Evolutionary conservation across 1,140 invertebrate species (phyloP), one percentile per base, ranked within the genome.

Genomic region (Lasaia peninsularis): DNA sequence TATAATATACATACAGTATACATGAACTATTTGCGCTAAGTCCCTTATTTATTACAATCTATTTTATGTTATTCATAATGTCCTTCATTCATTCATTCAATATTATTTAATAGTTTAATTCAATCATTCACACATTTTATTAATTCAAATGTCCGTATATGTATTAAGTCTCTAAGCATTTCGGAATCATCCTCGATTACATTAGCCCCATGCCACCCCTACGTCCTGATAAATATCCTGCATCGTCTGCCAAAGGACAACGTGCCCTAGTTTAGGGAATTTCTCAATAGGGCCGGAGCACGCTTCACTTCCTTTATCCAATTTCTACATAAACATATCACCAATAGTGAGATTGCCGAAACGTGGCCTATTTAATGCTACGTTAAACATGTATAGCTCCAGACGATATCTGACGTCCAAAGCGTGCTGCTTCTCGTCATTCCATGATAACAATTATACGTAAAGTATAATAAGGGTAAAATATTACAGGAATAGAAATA

Each of bases 311-410:
- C 18, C 44, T 48, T 48, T 21, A 48, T 48, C 20, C 8, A 21
- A 48, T 48, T 48, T 44, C 11, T 44, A 48, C 20, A 48, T 48
- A 48, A 48, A 48, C 44, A 48, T 48, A 48, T 48, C 44, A 21
- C 44, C 20, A 48, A 28, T 28, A 28, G 24, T 4, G 24, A 48
- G 44, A 48, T 48, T 48, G 44, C 20, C 44, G 44, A 48, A 48
- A 48, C 44, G 18, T 48, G 65, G 28, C 60, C 67, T 52, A 73
- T 52, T 73, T 70, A 64, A 60, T 67, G 67, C 35, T 62, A 60
- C 62, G 63, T 60, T 73, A 61, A 67, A 61, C 62, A 65, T 63
- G 58, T 62, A 62, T 56, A 35, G 63, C 24, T 40, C 58, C 18
- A 48, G 10, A 21, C 10, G 44, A 48, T 21, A 14, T 11, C 20